A percentile compares a stretch with the other conserved stretches of the same genome.
These are phyloP conservation scores for Microchirus variegatus DNA, from an alignment of 2,797 vertebrate species.

Conservation along the genomic window DNA sequence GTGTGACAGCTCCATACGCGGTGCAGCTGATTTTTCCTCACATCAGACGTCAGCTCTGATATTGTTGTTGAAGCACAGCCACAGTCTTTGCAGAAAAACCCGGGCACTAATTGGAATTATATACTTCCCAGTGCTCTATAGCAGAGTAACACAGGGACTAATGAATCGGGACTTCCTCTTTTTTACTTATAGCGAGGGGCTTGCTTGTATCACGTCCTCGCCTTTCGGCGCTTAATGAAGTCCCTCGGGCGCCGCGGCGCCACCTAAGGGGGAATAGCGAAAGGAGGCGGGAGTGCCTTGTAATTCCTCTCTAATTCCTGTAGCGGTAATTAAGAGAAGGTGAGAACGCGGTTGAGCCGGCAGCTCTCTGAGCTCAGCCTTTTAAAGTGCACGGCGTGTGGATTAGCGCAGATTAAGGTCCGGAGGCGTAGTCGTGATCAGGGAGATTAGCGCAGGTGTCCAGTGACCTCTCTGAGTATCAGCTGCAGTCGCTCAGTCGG, in stretches of 20 bases:
- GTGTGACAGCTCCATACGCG: too few relatives aligned
- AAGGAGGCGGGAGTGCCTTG: slow-evolving; percentile 19
- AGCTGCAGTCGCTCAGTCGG: slow-evolving; percentile 13
- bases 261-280: slow-evolving; percentile 22
- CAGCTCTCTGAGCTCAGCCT: slow-evolving; percentile 13
- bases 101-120: slow-evolving; percentile 46
- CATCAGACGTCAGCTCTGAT: background rate
- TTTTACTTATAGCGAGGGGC: slow-evolving; percentile 2
- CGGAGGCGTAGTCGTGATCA: slow-evolving; percentile 19
- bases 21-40: background rate
- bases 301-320: slow-evolving; percentile 46
- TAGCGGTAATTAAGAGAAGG: slow-evolving; percentile 46
- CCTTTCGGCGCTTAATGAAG: slow-evolving; percentile 53
- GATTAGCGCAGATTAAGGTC: slow-evolving; percentile 40
- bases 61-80: background rate
- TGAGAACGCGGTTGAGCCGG: slow-evolving; percentile 22
- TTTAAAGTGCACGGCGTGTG: slow-evolving; percentile 29
- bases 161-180: slow-evolving; percentile 25
- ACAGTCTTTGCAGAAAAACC: slow-evolving; percentile 14
- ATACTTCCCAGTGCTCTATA: slow-evolving; percentile 23
- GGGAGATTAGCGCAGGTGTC: slow-evolving; percentile 28
- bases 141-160: slow-evolving; percentile 40
- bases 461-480: slow-evolving; percentile 13
- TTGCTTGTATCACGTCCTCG: slow-evolving; percentile 24
- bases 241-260: slow-evolving; percentile 20